These are phyloP conservation scores for Babylonia areolata DNA, from an alignment of 1,140 invertebrate species.

Conservation along the genomic window DNA sequence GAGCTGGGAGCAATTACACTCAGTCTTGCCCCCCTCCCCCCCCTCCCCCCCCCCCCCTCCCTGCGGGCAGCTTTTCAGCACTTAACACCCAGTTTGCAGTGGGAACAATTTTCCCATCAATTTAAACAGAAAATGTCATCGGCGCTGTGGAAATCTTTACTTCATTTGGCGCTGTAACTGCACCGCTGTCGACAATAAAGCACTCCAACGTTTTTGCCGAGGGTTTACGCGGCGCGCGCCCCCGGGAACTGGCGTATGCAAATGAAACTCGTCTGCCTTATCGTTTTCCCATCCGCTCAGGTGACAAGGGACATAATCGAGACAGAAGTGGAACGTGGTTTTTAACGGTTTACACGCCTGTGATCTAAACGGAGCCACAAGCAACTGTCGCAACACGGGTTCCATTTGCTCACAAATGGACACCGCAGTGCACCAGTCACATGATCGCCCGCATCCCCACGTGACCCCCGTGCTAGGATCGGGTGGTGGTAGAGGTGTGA, in stretches of 20 bases:
- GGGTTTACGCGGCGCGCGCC: background rate
- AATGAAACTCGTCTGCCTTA: constrained; percentile 29
- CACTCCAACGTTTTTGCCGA: background rate
- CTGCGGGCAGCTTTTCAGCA: background rate
- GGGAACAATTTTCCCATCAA: constrained; percentile 26
- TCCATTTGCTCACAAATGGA: constrained; percentile 27
- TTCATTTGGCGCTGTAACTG: constrained; percentile 4
- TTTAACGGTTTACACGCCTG: constrained; percentile 17
- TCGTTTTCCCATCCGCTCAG: constrained; percentile 27
- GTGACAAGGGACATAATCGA: constrained; percentile 33
- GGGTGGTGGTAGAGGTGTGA: constrained; percentile 12
- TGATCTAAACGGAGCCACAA: background rate
- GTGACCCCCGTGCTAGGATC: background rate
- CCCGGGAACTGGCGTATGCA: constrained; percentile 9
- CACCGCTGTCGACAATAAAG: background rate
- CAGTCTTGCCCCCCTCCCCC: background rate
- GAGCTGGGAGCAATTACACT: background rate
- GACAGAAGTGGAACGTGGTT: constrained; percentile 33
- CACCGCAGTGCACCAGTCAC: background rate
- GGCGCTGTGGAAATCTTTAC: background rate
- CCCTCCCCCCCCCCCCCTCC: background rate
- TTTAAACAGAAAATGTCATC: constrained; percentile 23
- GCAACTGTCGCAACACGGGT: constrained; percentile 12
- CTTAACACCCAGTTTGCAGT: constrained; percentile 18
- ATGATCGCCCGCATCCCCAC: background rate